These are phyloP conservation scores for Coregonus sp. DNA, from an alignment of 2,797 vertebrate species.

Conservation along the genomic window DNA sequence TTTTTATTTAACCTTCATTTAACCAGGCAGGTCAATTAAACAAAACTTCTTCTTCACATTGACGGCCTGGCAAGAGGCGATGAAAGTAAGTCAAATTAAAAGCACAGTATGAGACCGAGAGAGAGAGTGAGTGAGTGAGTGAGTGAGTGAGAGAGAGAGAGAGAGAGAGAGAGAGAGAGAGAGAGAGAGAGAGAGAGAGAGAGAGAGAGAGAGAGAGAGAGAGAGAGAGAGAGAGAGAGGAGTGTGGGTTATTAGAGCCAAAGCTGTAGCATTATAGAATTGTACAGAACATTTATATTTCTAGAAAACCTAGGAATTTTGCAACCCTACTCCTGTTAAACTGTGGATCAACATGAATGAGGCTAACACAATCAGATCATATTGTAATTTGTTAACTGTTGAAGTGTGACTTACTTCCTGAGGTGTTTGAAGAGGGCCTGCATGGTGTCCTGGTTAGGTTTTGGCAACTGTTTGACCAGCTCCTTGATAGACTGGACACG, in stretches of 20 bases:
- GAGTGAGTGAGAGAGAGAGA: too few relatives aligned
- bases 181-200: too few relatives aligned
- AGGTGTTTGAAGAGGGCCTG: conserved; percentile 93
- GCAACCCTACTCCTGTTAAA: not conserved
- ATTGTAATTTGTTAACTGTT: not conserved
- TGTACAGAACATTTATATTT: not conserved
- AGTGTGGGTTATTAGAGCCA: not conserved
- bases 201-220: too few relatives aligned
- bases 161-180: too few relatives aligned
- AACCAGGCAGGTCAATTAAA: not conserved
- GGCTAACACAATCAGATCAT: not conserved
- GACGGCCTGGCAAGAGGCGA: not conserved
- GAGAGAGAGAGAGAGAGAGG: too few relatives aligned
- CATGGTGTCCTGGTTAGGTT: conserved; percentile 98
- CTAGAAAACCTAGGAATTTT: not conserved
- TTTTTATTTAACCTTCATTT: not conserved
- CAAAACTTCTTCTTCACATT: not conserved
- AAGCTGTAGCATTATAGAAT: not conserved
- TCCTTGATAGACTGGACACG: conserved; percentile 88
- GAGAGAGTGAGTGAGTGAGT: too few relatives aligned
- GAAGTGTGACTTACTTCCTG: conserved; percentile 77
- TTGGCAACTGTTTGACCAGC: conserved; percentile 93
- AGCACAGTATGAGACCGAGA: too few relatives aligned
- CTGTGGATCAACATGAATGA: not conserved
- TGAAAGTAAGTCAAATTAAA: not conserved